These are phyloP conservation scores for Danaus chrysippus DNA, from an alignment of 2,888 invertebrate genomes.

Conservation along the genomic window DNA sequence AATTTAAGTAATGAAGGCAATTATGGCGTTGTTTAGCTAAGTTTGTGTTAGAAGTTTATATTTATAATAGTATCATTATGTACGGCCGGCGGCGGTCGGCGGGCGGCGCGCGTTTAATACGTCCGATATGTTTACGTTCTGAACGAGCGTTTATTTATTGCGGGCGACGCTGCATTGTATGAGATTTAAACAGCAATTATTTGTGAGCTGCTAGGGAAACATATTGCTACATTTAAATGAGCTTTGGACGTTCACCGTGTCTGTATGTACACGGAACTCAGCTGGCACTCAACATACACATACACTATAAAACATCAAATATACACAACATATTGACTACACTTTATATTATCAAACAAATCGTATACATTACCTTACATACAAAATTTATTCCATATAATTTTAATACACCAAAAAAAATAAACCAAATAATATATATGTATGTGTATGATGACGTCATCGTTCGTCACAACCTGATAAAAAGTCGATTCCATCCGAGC, in stretches of 20 bases:
- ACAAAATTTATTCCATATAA: too few relatives aligned
- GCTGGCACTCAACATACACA: neutral
- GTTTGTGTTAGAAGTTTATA: conserved; percentile 78
- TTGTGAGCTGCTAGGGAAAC: conserved; percentile 66
- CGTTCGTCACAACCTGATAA: conserved; percentile 76
- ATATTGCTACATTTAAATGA: conserved; percentile 64
- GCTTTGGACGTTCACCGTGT: conserved; percentile 38
- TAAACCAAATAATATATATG: conserved; percentile 24
- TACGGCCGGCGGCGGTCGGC: conserved; percentile 42
- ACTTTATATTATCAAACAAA: too few relatives aligned
- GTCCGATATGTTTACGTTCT: conserved; percentile 77
- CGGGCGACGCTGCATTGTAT: conserved; percentile 66
- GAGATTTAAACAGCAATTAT: conserved; percentile 78
- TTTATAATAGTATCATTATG: conserved; percentile 78
- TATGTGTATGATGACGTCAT: conserved; percentile 78
- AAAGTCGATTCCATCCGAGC: conserved; percentile 78
- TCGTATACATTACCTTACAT: too few relatives aligned
- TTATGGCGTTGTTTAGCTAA: conserved; percentile 80
- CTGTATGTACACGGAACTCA: conserved; percentile 23
- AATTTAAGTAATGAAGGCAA: conserved; percentile 80
- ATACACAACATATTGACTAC: too few relatives aligned
- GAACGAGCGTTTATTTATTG: conserved; percentile 71
- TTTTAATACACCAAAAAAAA: too few relatives aligned
- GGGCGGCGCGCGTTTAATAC: conserved; percentile 76
- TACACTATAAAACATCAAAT: too few relatives aligned